phyloP scores from a whole-genome alignment of 2,797 vertebrate genomes.

The Helicolenus hilgendorfi region DNA sequence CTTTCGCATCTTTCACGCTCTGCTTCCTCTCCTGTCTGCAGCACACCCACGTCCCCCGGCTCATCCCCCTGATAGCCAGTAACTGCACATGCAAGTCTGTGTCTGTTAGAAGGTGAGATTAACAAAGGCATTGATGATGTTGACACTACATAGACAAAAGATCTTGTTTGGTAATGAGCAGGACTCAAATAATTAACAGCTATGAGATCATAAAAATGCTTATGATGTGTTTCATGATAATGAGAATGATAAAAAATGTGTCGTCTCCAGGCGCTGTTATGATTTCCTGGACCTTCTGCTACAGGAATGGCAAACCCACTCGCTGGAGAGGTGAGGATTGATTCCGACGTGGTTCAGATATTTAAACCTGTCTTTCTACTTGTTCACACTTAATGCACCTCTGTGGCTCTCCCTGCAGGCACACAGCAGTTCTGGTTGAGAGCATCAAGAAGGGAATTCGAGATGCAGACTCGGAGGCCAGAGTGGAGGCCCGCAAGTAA shows the following conservation, averaged over 20 bases:
- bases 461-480: constrained; percentile 97
- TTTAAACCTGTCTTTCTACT: neutral
- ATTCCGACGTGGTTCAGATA: neutral
- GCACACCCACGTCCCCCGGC: constrained; percentile 97
- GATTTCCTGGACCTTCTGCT: constrained; percentile 97
- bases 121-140: neutral
- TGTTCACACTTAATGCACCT: neutral
- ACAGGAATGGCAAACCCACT: constrained; percentile 98
- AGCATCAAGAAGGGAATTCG: constrained; percentile 98
- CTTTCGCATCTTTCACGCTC: neutral
- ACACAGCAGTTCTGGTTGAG: constrained; percentile 96
- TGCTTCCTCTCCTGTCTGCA: constrained; percentile 67
- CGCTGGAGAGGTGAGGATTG: constrained; percentile 94
- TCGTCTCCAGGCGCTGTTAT: constrained; percentile 93
- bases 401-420: constrained; percentile 83
- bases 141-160: neutral
- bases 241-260: constrained; percentile 5
- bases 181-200: neutral
- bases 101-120: constrained; percentile 95
- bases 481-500: constrained; percentile 99
- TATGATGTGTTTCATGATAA: neutral
- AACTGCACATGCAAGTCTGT: constrained; percentile 99
- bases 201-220: neutral
- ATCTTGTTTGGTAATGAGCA: neutral
- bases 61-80: constrained; percentile 98